phyloP scores from a whole-genome alignment of 35 echinoderm and acorn worm genomes.

The Heliocidaris tuberculata region DNA sequence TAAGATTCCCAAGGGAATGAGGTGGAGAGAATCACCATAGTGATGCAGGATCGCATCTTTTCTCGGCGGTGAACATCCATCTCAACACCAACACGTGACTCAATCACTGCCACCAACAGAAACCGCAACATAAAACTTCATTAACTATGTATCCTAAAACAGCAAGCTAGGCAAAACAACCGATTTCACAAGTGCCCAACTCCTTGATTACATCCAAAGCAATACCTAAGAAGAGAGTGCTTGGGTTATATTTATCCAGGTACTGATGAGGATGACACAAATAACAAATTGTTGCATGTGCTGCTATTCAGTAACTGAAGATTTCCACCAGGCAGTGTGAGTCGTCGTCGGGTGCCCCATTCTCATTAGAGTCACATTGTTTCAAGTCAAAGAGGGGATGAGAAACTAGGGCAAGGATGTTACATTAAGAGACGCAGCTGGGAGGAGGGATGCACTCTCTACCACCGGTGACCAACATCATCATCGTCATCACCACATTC shows the following conservation, averaged over 20 bases:
- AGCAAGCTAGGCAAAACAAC: neutral
- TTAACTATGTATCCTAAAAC: neutral
- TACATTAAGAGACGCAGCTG: neutral
- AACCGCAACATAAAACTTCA: neutral
- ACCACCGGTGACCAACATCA: neutral
- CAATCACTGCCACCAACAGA: neutral
- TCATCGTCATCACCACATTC: neutral
- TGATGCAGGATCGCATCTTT: constrained; percentile 15
- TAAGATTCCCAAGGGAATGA: neutral
- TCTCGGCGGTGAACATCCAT: neutral
- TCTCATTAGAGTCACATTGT: neutral
- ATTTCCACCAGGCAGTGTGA: neutral
- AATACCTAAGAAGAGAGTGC: neutral
- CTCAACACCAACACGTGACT: neutral
- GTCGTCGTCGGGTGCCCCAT: neutral
- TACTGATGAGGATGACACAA: neutral
- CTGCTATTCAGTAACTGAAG: neutral
- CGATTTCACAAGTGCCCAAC: neutral
- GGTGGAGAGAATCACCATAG: neutral
- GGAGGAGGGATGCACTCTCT: neutral
- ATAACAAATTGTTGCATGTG: neutral
- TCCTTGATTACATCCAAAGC: neutral
- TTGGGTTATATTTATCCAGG: neutral
- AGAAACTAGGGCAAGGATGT: neutral
- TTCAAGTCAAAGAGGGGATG: neutral